Conservation (phyloP, 2,113 vertebrate genomes). For the Paraplagusia blochii region DNA sequence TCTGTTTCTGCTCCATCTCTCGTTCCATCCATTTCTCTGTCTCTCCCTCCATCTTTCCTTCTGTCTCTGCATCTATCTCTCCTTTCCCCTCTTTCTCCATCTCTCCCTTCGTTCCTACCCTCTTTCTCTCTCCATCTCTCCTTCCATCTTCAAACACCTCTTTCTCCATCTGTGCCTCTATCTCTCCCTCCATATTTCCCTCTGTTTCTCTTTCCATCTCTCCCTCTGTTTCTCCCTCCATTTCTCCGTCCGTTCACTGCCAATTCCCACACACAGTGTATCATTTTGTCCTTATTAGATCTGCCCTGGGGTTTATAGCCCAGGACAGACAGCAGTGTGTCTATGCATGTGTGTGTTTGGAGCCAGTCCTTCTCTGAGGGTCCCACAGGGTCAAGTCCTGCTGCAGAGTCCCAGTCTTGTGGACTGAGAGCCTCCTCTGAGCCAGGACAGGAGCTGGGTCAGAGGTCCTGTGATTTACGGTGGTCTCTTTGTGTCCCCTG, state of each 20-base stretch:
- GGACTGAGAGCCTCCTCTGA: constrained; percentile 64
- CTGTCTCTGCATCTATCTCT: no score
- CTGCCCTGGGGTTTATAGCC: constrained; percentile 48
- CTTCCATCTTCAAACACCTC: no score
- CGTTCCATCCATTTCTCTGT: no score
- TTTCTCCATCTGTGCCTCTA: no score
- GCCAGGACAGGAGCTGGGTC: constrained; percentile 60
- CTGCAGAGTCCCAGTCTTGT: constrained; percentile 49
- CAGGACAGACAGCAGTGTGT: constrained; percentile 60
- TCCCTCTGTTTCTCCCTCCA: no score
- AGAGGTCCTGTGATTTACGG: constrained; percentile 71
- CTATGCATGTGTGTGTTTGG: not conserved
- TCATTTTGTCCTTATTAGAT: constrained; percentile 9
- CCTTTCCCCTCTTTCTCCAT: no score
- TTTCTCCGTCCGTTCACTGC: constrained; percentile 66
- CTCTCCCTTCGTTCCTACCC: no score
- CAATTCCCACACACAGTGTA: constrained; percentile 78
- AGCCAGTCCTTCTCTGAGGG: constrained; percentile 60
- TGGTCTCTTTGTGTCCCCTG: constrained; percentile 49
- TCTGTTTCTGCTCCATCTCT: no score
- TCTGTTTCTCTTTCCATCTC: no score
- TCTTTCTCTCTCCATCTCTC: no score
- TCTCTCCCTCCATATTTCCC: no score
- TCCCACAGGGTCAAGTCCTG: constrained; percentile 68
- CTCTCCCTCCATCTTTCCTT: no score